Percentiles rank a stretch among this genome's conserved stretches.
phyloP scores from a whole-genome alignment of 2,888 invertebrate genomes.

The Lepidocyrtinus sp. region DNA sequence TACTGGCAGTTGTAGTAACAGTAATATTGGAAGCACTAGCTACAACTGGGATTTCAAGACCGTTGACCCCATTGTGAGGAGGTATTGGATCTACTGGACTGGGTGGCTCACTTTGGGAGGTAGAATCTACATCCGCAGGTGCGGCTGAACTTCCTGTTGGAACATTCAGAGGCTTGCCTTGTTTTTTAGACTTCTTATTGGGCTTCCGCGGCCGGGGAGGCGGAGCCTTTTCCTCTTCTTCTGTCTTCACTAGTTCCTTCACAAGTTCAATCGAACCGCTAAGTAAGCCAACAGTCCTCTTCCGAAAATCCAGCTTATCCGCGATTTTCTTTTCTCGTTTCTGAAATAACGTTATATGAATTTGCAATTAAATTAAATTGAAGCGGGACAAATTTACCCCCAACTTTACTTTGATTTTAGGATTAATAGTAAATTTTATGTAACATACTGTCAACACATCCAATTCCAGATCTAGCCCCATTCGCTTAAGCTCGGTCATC shows the following conservation, averaged over 20 bases:
- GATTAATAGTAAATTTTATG: background rate
- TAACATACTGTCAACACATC: conserved; percentile 76
- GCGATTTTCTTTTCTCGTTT: conserved; percentile 82
- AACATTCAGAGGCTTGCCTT: too few relatives aligned
- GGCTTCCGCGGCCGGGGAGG: background rate
- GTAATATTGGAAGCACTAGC: background rate
- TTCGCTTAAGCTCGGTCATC: conserved; percentile 81
- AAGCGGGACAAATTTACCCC: background rate
- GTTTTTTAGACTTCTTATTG: background rate
- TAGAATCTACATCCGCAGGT: conserved; percentile 45
- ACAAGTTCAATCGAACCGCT: conserved; percentile 90
- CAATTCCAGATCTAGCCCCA: conserved; percentile 82
- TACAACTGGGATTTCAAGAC: background rate
- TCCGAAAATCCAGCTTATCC: conserved; percentile 83
- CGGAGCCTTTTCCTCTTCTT: conserved; percentile 48
- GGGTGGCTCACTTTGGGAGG: conserved; percentile 45
- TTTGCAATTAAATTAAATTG: background rate
- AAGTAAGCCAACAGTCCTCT: conserved; percentile 91
- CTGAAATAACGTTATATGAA: conserved; percentile 72
- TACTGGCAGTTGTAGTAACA: background rate
- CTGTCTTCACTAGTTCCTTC: conserved; percentile 83
- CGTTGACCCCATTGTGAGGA: background rate
- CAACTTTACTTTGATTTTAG: background rate
- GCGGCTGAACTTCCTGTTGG: background rate
- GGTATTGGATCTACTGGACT: conserved; percentile 48